Conservation (phyloP, 2,797 vertebrate genomes). For the Xenopus petersii region DNA sequence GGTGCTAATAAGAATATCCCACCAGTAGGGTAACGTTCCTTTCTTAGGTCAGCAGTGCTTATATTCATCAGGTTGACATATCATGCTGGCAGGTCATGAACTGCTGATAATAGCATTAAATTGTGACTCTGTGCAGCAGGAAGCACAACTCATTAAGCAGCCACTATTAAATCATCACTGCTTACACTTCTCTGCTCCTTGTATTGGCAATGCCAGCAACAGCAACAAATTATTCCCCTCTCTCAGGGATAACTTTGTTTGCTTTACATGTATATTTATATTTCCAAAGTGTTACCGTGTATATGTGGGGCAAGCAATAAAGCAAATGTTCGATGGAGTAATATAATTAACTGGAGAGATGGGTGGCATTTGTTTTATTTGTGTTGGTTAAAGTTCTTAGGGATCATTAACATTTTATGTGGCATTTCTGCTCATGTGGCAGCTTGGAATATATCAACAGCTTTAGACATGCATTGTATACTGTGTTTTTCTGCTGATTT, state of each 20-base stretch:
- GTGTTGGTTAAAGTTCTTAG: too few species aligned
- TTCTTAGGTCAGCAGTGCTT: slow-evolving; percentile 68
- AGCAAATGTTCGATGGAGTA: not conserved
- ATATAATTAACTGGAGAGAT: not conserved
- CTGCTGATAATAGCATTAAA: slow-evolving; percentile 79
- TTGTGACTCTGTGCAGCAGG: slow-evolving; percentile 69
- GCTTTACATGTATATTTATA: not conserved
- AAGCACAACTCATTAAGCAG: slow-evolving; percentile 71
- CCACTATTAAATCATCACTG: slow-evolving; percentile 68
- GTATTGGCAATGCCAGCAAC: slow-evolving; percentile 3
- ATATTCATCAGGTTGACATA: slow-evolving; percentile 77
- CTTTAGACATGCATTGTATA: too few species aligned
- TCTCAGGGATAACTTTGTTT: not conserved
- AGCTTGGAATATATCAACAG: too few species aligned
- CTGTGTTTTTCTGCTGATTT: too few species aligned
- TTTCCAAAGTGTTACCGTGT: not conserved
- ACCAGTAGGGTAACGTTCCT: slow-evolving; percentile 58
- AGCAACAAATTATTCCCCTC: not conserved
- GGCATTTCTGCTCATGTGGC: too few species aligned
- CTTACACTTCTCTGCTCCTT: slow-evolving; percentile 54
- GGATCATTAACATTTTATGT: too few species aligned
- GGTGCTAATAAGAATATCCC: slow-evolving; percentile 53
- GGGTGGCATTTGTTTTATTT: too few species aligned
- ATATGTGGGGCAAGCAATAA: not conserved
- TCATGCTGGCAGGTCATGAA: slow-evolving; percentile 76